phyloP scores from a whole-genome alignment of 2,888 invertebrate genomes.

The Myopa testacea region DNA sequence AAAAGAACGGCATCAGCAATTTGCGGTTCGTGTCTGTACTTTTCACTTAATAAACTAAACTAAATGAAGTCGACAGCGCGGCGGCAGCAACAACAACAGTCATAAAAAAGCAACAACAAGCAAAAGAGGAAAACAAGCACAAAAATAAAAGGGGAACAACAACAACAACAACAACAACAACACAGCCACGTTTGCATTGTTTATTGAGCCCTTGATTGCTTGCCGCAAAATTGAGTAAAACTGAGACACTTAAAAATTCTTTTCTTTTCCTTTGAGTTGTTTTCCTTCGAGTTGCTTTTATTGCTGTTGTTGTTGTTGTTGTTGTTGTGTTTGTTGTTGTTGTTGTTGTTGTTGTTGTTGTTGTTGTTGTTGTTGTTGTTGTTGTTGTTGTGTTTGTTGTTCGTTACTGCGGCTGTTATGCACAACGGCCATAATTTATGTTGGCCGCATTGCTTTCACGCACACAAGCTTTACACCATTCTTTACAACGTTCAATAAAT shows the following conservation, averaged over 20 bases:
- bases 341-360: background rate
- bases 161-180: background rate
- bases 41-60: slow-evolving; percentile 2
- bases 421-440: slow-evolving; percentile 32
- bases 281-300: background rate
- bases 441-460: slow-evolving; percentile 47
- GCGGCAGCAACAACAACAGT: slow-evolving; percentile 17
- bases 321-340: slow-evolving; percentile 7
- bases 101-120: too few species aligned
- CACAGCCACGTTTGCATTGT: background rate
- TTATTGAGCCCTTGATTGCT: background rate
- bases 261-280: background rate
- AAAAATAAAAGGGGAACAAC: background rate
- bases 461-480: slow-evolving; percentile 57
- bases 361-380: background rate
- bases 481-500: slow-evolving; percentile 64
- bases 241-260: background rate
- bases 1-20: background rate
- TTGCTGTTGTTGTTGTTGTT: background rate
- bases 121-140: slow-evolving; percentile 13
- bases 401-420: slow-evolving; percentile 11
- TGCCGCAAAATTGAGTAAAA: background rate
- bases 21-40: background rate
- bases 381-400: slow-evolving; percentile 4
- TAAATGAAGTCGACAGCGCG: slow-evolving; percentile 29